Percentiles rank a stretch among this genome's conserved stretches.
These are phyloP conservation scores for Pelodiscus sinensis DNA, from an alignment of 2,113 vertebrate species.

Conservation along the genomic window DNA sequence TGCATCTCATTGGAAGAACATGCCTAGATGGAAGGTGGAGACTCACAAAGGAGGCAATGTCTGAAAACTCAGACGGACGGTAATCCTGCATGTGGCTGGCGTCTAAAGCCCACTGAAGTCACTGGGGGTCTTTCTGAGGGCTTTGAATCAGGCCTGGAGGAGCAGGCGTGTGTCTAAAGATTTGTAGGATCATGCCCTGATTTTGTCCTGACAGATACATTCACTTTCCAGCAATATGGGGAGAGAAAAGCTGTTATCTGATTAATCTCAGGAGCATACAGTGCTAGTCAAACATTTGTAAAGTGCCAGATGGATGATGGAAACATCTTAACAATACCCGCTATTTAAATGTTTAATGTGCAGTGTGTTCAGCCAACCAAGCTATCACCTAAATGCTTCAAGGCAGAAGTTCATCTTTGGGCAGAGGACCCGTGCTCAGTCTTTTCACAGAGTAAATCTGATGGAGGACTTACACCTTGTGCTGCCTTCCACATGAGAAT, in stretches of 20 bases:
- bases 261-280: not conserved
- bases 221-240: not conserved
- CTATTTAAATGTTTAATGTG: not conserved
- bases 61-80: not conserved
- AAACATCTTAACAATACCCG: constrained; percentile 29
- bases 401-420: not conserved
- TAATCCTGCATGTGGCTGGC: not conserved
- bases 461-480: not conserved
- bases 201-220: not conserved
- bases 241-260: not conserved
- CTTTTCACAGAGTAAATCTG: not conserved
- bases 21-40: not conserved
- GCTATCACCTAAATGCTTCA: not conserved
- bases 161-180: not conserved
- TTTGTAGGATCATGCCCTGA: not conserved
- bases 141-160: not conserved
- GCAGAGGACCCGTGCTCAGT: not conserved
- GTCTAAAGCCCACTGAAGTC: not conserved
- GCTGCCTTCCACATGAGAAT: rapidly evolving
- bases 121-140: not conserved
- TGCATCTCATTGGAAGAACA: not conserved
- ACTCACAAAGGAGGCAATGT: not conserved
- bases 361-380: not conserved
- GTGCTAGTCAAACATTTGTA: not conserved
- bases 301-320: constrained; percentile 33